Base-by-base conservation (phyloP, 2,113 vertebrate genomes). In the Trogon melanurus region DNA sequence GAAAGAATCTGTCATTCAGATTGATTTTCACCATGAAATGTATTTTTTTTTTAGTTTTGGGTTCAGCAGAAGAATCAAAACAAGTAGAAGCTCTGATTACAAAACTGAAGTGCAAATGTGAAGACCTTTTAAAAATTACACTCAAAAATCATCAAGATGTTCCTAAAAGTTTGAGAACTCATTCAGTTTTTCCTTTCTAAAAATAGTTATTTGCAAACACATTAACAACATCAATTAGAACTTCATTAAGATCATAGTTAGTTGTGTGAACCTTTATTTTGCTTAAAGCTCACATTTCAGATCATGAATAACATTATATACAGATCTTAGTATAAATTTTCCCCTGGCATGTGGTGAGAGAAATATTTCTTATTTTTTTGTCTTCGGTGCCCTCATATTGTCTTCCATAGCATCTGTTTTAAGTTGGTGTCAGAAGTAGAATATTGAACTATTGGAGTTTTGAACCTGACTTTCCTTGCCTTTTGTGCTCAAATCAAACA, bases 321-420 rank as follows among this genome's bases (percentile, higher is more conserved):
- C 0, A 0, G 25, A 25, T 9, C 26, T 79, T 8, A 54, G 19
- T 22, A 48, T 27, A 74, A 86, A 66, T 58, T 86, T 32, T 3
- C 1, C 1, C 10, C 8, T 74, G 10, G 7, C 12, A 54, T n/a
- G 27, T 10, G 58, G 15, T 6, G 12, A 38, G 17, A 3, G 27
- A 70, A 78, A 22, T 64, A 41, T 41, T 76, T 69, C 2, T 65
- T 41, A 41, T 5, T 65, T 76, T 51, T 73, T 58, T 53, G 12
- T 25, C 6, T 51, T 1, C 15, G 9, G 4, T 60, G 5, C 3
- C 15, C 32, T 74, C 0, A 0, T 36, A 50, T 54, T 56, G 3
- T 29, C 20, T 91, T 84, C 11, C 12, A n/a, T 21, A 84, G 7
- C 19, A 67, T 16, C 30, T 29, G 45, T 51, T 74, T 85, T 15